phyloP scores from a whole-genome alignment of 2,113 vertebrate genomes.

The Ginglymostoma cirratum region DNA sequence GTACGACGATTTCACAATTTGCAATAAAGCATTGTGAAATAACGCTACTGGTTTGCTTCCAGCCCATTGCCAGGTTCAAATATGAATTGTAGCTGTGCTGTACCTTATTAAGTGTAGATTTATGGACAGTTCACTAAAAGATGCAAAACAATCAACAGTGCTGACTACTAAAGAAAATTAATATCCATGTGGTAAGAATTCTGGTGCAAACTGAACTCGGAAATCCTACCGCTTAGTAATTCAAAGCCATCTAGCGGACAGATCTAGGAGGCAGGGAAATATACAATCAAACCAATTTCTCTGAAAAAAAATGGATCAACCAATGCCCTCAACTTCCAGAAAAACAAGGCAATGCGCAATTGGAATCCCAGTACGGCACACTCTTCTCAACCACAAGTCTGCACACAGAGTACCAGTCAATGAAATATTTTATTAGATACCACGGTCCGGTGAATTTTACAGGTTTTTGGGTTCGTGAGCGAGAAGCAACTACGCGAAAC shows the following conservation, averaged over 20 bases:
- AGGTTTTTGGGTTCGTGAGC: not conserved
- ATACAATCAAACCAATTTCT: not conserved
- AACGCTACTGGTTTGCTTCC: not conserved
- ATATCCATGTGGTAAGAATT: not conserved
- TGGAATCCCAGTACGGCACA: not conserved
- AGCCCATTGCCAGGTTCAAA: no score
- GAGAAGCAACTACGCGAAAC: not conserved
- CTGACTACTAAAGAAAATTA: not conserved
- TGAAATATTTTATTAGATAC: not conserved
- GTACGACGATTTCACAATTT: not conserved
- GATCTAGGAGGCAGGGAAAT: not conserved
- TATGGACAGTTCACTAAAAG: not conserved
- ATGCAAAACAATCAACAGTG: not conserved
- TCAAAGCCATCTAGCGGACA: constrained; percentile 27
- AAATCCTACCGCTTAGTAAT: not conserved
- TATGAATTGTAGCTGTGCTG: no score
- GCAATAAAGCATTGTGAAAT: not conserved
- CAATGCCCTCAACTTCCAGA: not conserved
- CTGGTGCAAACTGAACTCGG: not conserved
- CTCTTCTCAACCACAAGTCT: not conserved
- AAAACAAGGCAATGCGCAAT: constrained; percentile 10
- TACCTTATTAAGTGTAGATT: not conserved
- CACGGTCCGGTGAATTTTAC: not conserved
- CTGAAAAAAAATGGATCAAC: not conserved
- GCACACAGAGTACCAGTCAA: not conserved